Percentiles rank a stretch among this genome's conserved stretches.
Evolutionary conservation across 2,113 vertebrate species (phyloP).

Genomic region (Acrocephalus arundinaceus): DNA sequence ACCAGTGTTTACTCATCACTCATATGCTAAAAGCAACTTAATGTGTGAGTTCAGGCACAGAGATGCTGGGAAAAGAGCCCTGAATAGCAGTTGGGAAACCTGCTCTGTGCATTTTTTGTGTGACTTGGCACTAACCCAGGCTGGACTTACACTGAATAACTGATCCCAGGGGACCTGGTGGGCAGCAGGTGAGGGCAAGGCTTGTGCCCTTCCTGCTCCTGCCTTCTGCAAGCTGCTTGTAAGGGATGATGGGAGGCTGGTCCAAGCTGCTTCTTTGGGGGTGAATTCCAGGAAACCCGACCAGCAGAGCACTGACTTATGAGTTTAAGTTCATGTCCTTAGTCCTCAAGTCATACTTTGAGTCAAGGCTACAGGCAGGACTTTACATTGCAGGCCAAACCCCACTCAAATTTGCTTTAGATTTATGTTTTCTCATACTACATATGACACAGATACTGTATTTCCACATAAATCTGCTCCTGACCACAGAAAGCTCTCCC

Average conservation of each 20-base stretch:
- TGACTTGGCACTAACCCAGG: neutral
- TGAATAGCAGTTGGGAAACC: neutral
- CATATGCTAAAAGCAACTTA: constrained; percentile 11
- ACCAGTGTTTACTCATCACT: neutral
- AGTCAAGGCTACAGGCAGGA: neutral
- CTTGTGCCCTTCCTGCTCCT: neutral
- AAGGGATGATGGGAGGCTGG: neutral
- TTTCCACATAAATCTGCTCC: neutral
- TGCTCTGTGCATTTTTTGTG: neutral
- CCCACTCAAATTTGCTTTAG: neutral
- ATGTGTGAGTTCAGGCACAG: neutral
- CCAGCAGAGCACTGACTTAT: neutral
- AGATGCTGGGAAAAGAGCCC: neutral
- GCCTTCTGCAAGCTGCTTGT: neutral
- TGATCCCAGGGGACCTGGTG: neutral
- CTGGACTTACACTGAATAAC: neutral
- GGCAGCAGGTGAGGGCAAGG: neutral
- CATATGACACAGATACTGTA: neutral
- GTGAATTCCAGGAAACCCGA: neutral
- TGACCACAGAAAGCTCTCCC: neutral
- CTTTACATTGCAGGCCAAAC: neutral
- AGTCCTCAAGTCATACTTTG: neutral
- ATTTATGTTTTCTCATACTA: neutral
- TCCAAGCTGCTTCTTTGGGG: neutral
- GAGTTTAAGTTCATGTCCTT: neutral